Base-by-base conservation (phyloP, 1,140 invertebrate species). In the Mamestra configurata region DNA sequence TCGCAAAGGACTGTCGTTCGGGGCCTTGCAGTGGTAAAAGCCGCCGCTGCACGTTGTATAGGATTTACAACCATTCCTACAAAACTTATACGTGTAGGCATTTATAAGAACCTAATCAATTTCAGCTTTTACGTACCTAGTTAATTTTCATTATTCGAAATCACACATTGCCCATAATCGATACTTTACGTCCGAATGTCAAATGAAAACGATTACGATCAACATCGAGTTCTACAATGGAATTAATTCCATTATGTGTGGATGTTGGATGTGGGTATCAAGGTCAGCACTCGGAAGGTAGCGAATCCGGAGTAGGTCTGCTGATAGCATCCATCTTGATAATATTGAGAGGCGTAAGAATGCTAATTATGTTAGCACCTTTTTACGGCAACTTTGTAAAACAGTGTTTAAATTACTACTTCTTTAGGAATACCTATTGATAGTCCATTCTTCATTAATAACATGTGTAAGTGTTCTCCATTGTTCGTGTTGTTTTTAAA, bases 211-310 rank as follows among this genome's bases (percentile, higher is more conserved):
- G 43, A 49, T 49, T n/a, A 49, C 43, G 43, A 49, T 49, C 43
- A n/a, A 15, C 13, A 49, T 49, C 43, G 43, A n/a, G 43, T 49
- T 10, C 20, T 22, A 55, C 22, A 55, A 55, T 22, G 18, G 51
- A 22, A 35, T 59, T 59, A 59, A 31, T 31, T n/a, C 57, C 24
- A n/a, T 22, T 20, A 55, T 13, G 22, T 10, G n/a, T n/a, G n/a
- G n/a, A n/a, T n/a, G 53, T n/a, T 55, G 43, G 53, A 55, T 55
- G 57, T 61, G 24, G 24, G 57, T 61, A 35, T 61, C 57, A 61
- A 35, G 57, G 57, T 61, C 57, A 7, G 27, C 5, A 5, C 27
- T 31, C n/a, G 27, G 57, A 61, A 61, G 57, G 57, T 61, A 61
- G 13, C 0, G 43, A n/a, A 49, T 49, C 43, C 2, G 4, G 57